phyloP scores from a whole-genome alignment of 2,888 invertebrate genomes.

The Eupithecia abbreviata region DNA sequence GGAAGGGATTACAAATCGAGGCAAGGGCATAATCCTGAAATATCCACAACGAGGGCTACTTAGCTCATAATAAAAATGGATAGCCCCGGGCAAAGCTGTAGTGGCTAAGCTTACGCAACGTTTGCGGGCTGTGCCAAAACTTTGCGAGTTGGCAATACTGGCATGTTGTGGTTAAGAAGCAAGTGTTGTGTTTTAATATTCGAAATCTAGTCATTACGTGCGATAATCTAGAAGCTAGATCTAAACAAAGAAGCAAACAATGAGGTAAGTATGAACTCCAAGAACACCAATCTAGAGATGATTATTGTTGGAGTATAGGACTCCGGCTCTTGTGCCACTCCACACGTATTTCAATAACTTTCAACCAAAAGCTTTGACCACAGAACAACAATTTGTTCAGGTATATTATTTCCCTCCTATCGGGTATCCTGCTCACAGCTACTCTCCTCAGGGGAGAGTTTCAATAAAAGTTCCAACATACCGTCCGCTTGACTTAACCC shows the following conservation, averaged over 20 bases:
- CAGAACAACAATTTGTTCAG: slow-evolving; percentile 14
- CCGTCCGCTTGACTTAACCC: slow-evolving; percentile 49
- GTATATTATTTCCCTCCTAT: background rate
- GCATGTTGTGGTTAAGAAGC: background rate
- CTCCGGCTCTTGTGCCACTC: too few species aligned
- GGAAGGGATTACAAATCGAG: slow-evolving; percentile 46
- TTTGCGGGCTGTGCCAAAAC: slow-evolving; percentile 38
- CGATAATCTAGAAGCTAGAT: too few species aligned
- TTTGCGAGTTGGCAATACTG: slow-evolving; percentile 29
- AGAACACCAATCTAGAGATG: too few species aligned
- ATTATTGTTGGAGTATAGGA: too few species aligned
- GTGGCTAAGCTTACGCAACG: slow-evolving; percentile 31
- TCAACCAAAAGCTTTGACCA: background rate
- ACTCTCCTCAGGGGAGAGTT: slow-evolving; percentile 32
- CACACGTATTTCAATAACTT: too few species aligned
- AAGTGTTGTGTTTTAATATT: background rate
- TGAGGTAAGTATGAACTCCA: too few species aligned
- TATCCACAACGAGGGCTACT: slow-evolving; percentile 41
- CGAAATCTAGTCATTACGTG: too few species aligned
- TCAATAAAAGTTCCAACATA: slow-evolving; percentile 43
- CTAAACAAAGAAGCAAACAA: too few species aligned
- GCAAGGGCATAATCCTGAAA: slow-evolving; percentile 41
- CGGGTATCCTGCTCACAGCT: slow-evolving; percentile 11
- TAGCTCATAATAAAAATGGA: slow-evolving; percentile 48
- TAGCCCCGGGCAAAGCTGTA: slow-evolving; percentile 25